A percentile compares a stretch with the other conserved stretches of the same genome.
Conservation (phyloP, 2,113 vertebrate species). For the Chionomys nivalis region DNA sequence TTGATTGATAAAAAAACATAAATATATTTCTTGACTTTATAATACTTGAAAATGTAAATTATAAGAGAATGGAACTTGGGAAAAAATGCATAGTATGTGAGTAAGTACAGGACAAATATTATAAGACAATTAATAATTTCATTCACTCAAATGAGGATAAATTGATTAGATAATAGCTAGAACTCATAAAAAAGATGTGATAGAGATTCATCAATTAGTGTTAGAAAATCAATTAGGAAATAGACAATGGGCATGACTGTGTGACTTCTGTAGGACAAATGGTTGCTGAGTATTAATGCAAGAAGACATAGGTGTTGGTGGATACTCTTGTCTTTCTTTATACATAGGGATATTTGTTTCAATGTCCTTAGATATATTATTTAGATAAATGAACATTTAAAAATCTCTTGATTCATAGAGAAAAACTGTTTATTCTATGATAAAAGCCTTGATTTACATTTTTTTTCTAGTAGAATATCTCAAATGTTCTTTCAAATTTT, state of each 20-base stretch:
- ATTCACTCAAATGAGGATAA: background rate
- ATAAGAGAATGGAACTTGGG: background rate
- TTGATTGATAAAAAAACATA: background rate
- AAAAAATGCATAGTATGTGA: background rate
- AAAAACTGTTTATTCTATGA: background rate
- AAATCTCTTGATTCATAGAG: background rate
- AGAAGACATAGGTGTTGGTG: background rate
- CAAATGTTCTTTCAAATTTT: background rate
- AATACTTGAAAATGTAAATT: background rate
- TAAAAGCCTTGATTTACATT: background rate
- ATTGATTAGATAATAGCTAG: background rate
- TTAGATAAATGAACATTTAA: background rate
- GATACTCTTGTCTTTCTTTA: background rate
- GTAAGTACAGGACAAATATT: background rate
- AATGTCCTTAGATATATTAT: background rate
- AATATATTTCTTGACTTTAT: background rate
- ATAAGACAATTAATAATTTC: background rate
- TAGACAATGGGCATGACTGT: background rate
- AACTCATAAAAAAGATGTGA: background rate
- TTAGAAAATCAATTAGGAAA: background rate
- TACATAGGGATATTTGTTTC: constrained; percentile 9
- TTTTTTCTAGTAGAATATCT: background rate
- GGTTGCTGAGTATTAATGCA: background rate
- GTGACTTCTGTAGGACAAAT: background rate
- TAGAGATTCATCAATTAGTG: background rate